These are phyloP conservation scores for Mohoua ochrocephala DNA, from an alignment of 2,113 vertebrate species.

Conservation along the genomic window DNA sequence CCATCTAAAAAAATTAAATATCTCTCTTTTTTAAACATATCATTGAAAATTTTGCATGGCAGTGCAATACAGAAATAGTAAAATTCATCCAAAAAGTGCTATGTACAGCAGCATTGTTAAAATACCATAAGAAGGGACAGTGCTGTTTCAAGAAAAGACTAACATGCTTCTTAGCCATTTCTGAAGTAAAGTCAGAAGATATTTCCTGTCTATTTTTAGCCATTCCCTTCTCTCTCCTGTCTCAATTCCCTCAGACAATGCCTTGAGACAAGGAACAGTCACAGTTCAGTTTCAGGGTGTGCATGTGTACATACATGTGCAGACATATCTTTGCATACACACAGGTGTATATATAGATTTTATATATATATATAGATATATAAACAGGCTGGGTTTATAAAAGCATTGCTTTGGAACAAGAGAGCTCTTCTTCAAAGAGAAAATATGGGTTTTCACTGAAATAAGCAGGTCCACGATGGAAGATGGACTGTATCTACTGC, in stretches of 20 bases:
- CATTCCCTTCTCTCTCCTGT: slow-evolving; percentile 2
- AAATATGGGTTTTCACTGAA: background rate
- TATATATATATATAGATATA: background rate
- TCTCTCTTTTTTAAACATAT: slow-evolving; percentile 44
- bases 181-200: background rate
- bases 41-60: slow-evolving; percentile 67
- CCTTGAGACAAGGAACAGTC: background rate
- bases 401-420: slow-evolving; percentile 40
- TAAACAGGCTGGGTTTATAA: slow-evolving; percentile 11
- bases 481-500: background rate
- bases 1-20: slow-evolving; percentile 66
- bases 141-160: background rate
- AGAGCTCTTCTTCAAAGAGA: slow-evolving; percentile 10
- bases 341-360: background rate
- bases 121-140: background rate
- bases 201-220: background rate
- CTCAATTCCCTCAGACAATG: background rate
- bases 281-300: slow-evolving; percentile 5
- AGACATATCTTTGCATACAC: background rate
- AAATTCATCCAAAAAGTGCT: slow-evolving; percentile 71
- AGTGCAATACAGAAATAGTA: slow-evolving; percentile 78
- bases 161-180: background rate
- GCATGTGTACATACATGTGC: background rate
- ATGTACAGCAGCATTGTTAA: slow-evolving; percentile 66
- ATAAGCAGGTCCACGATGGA: background rate